Conservation (phyloP, 2,797 vertebrate genomes). For the Rhodeus uyekii region DNA sequence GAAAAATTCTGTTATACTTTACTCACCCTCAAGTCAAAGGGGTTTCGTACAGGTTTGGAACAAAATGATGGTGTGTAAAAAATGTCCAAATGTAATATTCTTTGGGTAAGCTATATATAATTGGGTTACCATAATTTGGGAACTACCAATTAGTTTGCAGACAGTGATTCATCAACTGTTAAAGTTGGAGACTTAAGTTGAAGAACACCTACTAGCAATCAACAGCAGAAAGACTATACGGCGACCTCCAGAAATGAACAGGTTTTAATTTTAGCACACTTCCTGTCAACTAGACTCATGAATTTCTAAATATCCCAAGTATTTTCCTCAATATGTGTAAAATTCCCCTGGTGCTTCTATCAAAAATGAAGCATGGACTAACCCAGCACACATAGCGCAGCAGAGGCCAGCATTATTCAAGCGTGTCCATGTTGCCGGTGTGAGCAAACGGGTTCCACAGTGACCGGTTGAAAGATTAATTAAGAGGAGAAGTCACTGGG, state of each 20-base stretch:
- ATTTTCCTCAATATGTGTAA: background rate
- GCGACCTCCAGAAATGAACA: background rate
- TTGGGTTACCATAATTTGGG: too few relatives aligned
- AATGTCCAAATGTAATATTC: too few relatives aligned
- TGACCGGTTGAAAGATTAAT: conserved; percentile 61
- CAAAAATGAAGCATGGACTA: conserved; percentile 24
- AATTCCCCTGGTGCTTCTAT: conserved; percentile 1
- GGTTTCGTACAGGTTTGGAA: background rate
- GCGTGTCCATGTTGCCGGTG: conserved; percentile 15
- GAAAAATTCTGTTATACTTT: background rate
- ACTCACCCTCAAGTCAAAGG: background rate
- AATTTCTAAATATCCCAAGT: conserved; percentile 19
- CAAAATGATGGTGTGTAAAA: background rate
- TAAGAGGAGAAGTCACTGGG: conserved; percentile 51
- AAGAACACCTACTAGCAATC: background rate
- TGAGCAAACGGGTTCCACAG: conserved; percentile 41
- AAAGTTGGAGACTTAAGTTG: background rate
- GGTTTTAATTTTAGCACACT: background rate
- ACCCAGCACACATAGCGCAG: conserved; percentile 8
- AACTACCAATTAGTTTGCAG: background rate
- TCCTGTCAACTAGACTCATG: background rate
- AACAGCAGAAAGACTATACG: background rate
- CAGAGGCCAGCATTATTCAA: conserved; percentile 28
- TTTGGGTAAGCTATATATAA: too few relatives aligned
- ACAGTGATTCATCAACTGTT: background rate